phyloP scores from a whole-genome alignment of 2,797 vertebrate genomes.

The Typhlichthys subterraneus region DNA sequence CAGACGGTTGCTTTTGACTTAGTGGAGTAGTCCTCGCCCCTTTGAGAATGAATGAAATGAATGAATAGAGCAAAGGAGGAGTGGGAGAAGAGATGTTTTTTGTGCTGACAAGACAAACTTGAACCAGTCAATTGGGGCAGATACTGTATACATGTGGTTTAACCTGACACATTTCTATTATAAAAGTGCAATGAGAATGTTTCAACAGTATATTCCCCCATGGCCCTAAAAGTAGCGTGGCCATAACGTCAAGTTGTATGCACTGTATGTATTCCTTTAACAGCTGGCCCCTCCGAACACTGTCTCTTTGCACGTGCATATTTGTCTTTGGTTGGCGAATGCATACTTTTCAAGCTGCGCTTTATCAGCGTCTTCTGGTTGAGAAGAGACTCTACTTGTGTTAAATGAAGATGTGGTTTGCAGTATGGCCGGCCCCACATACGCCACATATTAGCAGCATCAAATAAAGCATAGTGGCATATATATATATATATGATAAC shows the following conservation, averaged over 20 bases:
- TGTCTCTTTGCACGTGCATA: conserved; percentile 32
- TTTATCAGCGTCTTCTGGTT: conserved; percentile 33
- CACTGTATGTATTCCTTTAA: conserved; percentile 40
- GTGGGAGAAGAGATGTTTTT: conserved; percentile 18
- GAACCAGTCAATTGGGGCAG: conserved; percentile 25
- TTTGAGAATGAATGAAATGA: conserved; percentile 9
- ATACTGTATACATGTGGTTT: conserved; percentile 11
- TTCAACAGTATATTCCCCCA: conserved; percentile 10
- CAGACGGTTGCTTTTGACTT: conserved; percentile 37
- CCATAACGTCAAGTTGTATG: conserved; percentile 11
- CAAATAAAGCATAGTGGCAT: conserved; percentile 37
- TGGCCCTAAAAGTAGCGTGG: conserved; percentile 39
- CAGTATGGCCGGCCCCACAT: conserved; percentile 37
- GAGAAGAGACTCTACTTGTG: conserved; percentile 46
- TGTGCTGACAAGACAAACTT: conserved; percentile 19
- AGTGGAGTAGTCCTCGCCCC: conserved; percentile 33
- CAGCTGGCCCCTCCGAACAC: conserved; percentile 44
- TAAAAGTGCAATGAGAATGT: conserved; percentile 13
- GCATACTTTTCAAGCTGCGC: conserved; percentile 44
- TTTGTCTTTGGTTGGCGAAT: conserved; percentile 57
- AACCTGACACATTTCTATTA: conserved; percentile 3
- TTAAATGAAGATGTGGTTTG: conserved; percentile 52
- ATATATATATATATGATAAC: conserved; percentile 51
- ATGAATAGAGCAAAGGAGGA: conserved; percentile 24
- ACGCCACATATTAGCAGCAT: conserved; percentile 34